phyloP scores from a whole-genome alignment of 1,140 invertebrate genomes.

The Zelostemma sp. region DNA sequence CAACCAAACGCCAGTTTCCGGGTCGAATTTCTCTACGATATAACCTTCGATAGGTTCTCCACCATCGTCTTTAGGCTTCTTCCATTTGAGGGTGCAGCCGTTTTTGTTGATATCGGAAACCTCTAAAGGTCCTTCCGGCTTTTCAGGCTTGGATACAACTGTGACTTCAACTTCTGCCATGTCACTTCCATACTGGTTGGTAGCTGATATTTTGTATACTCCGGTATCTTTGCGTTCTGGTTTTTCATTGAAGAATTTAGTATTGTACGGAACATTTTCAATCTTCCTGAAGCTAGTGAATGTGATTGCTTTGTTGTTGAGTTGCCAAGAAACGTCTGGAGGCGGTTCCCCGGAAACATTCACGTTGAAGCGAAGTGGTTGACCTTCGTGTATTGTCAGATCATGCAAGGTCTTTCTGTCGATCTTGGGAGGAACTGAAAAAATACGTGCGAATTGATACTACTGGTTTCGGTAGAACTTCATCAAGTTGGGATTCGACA shows the following conservation, averaged over 20 bases:
- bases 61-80: constrained; percentile 97
- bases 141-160: constrained; percentile 89
- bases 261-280: constrained; percentile 89
- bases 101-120: constrained; percentile 96
- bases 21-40: constrained; percentile 95
- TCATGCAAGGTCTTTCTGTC: constrained; percentile 84
- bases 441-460: no score
- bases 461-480: no score
- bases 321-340: constrained; percentile 81
- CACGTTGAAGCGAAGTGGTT: constrained; percentile 86
- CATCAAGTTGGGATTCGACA: neutral
- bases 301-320: constrained; percentile 74
- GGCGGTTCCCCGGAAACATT: constrained; percentile 88
- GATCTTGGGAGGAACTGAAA: constrained; percentile 91
- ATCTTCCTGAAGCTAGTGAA: constrained; percentile 74
- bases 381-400: constrained; percentile 84
- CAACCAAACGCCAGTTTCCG: constrained; percentile 91
- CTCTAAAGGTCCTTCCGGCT: constrained; percentile 95
- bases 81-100: constrained; percentile 96
- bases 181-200: constrained; percentile 90
- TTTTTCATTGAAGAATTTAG: constrained; percentile 86
- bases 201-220: constrained; percentile 86
- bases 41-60: constrained; percentile 96
- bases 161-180: constrained; percentile 92
- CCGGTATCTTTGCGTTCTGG: constrained; percentile 88